Conservation (phyloP, 2,113 vertebrate genomes). For the Gymnobelideus leadbeateri region DNA sequence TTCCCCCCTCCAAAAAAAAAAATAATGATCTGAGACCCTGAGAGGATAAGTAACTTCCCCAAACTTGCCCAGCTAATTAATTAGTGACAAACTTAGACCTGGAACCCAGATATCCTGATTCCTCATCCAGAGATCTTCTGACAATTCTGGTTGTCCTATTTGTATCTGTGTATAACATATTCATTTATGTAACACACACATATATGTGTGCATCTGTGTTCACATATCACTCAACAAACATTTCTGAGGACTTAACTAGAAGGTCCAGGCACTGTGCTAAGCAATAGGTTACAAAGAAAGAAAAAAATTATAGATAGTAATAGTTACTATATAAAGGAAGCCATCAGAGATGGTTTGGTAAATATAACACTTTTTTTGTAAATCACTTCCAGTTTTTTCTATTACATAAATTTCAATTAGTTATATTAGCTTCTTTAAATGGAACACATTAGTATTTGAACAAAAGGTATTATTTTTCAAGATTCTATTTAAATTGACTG, state of each 20-base stretch:
- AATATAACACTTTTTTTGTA: not conserved
- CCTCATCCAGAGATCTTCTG: not conserved
- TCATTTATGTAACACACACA: not conserved
- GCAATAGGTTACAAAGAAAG: not conserved
- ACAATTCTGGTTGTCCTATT: not conserved
- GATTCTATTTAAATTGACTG: not conserved
- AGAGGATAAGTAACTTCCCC: not conserved
- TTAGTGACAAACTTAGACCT: not conserved
- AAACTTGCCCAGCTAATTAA: not conserved
- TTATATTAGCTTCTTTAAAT: not conserved
- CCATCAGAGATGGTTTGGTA: conserved; percentile 2
- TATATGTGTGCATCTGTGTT: not conserved
- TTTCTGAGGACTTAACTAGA: not conserved
- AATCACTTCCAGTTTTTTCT: not conserved
- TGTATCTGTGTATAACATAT: not conserved
- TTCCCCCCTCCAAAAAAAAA: too few species aligned
- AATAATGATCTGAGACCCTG: not conserved
- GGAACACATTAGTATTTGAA: not conserved
- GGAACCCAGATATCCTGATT: not conserved
- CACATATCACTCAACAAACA: not conserved
- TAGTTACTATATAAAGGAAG: not conserved
- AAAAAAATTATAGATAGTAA: not conserved
- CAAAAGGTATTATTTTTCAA: not conserved
- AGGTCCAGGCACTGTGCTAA: not conserved
- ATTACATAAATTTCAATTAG: not conserved